Evolutionary conservation across 2,888 invertebrate species (phyloP), one percentile per base, ranked within the genome.

Genomic region (Callimorpha dominula): DNA sequence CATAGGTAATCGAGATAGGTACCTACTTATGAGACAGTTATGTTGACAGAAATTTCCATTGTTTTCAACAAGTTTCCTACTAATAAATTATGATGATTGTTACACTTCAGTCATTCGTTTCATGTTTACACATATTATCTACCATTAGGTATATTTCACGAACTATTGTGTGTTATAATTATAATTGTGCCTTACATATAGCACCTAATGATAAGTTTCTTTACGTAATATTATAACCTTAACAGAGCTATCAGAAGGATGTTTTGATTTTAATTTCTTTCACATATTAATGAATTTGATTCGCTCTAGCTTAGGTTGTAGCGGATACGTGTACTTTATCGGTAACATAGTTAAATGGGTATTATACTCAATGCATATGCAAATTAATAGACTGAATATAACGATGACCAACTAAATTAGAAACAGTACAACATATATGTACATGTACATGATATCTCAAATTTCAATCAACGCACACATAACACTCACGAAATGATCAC

Each of bases 401-500:
- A 31, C 20, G 1, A 31, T 20, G 20, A 60, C 14, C 12, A 60
- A 14, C 31, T 31, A 12, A 60, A 6, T 31, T 60, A 60, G 14
- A 60, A 60, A 31, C 4, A 31, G 8, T 46, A 4, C 4, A 46
- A 1, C 43, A 46, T 46, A 46, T 46, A 9, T 46, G 9, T 46
- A 8, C 43, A 46, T 46, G 3, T 46, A 8, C 43, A 46, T 9
- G 73, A 78, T 76, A 70, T 74, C 72, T 74, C 77, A 80, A 79
- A 77, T 81, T 81, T 78, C 79, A 76, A 78, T 83, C 73, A 80
- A 72, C 75, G 73, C 78, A 74, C 82, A 78, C 69, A 75, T 74
- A 77, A 79, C 72, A 77, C 73, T 75, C 80, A 78, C 75, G 76
- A 81, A 84, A 88, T 89, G 71, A 90, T 87, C 84, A 85, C 86